A percentile compares a stretch with the other conserved stretches of the same genome.
Conservation (phyloP, 2,113 vertebrate genomes). For the Eidolon helvum region DNA sequence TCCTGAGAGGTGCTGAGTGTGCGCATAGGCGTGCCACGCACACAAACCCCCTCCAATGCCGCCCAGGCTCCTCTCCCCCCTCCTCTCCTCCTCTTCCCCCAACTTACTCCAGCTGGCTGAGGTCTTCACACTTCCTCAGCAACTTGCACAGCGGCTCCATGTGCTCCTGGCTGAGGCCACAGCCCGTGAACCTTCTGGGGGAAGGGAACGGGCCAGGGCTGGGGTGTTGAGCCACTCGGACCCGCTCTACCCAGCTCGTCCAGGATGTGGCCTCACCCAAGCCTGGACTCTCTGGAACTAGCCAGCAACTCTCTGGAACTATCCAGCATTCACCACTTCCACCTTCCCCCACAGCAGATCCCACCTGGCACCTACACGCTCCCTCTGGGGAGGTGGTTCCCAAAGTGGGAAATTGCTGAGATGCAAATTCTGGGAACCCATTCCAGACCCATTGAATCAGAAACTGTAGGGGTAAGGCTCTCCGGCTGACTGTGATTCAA, state of each 20-base stretch:
- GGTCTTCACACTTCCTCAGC: conserved; percentile 63
- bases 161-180: conserved; percentile 65
- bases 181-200: conserved; percentile 67
- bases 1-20: not conserved
- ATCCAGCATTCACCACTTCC: too few relatives aligned
- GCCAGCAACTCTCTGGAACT: not conserved
- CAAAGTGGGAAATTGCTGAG: not conserved
- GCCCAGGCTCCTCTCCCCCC: not conserved
- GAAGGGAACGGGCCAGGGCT: not conserved
- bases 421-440: not conserved
- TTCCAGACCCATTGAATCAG: not conserved
- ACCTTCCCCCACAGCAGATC: not conserved
- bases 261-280: not conserved
- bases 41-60: too few relatives aligned
- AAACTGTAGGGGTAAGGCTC: not conserved
- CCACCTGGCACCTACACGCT: not conserved
- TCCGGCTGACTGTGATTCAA: not conserved
- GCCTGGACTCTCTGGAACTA: not conserved
- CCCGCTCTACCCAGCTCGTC: not conserved
- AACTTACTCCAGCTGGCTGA: conserved; percentile 82
- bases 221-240: fast-evolving
- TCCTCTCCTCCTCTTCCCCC: not conserved
- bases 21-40: fast-evolving
- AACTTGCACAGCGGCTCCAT: conserved; percentile 63
- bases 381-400: not conserved